Evolutionary conservation across 2,797 vertebrate genomes (phyloP), one percentile per base, ranked within the genome.

Genomic region (Sebastes wilsoni): DNA sequence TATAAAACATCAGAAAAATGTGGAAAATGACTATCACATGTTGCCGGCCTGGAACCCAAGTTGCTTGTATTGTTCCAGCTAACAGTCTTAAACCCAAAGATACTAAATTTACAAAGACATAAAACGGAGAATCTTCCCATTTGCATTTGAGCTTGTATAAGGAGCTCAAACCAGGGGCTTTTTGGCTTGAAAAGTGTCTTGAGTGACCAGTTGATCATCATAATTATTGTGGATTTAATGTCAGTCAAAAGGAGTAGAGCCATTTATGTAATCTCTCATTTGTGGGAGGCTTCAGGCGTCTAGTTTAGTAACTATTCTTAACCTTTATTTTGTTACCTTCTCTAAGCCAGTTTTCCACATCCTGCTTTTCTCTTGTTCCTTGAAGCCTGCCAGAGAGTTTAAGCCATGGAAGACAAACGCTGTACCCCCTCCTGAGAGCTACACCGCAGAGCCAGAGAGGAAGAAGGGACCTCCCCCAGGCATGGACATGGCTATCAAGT

Each of bases 401-500:
- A 97, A 97, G 83, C 89, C 94, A 5, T 99, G 98, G 98, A 97
- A 97, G 89, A 97, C 69, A 5, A 98, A 96, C 16, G 97, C 96
- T 1, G 97, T 98, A 0, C 97, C 98, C 0, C 97, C 97, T 1
- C 98, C 98, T 0, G 97, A 97, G 79, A 96, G 92, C 54, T 98
- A 99, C 67, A 38, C 89, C 25, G 49, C 93, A 1, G 97, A 97
- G 89, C 91, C 93, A 25, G 96, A 96, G 93, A 97, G 89, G 92
- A 96, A 97, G 88, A 96, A 95, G 9, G 96, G 96, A 3, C 94
- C 97, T 0, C 96, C 97, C 0, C 96, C 97, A 0, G 97, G 97
- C 20, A 94, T 97, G 87, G 98, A 99, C 88, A 98, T 99, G 98
- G 98, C 98, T 28, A 98, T 99, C 54, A 99, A 99, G 83, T 99